Conservation (phyloP, 2,113 vertebrate species). For the Hemicordylus capensis region DNA sequence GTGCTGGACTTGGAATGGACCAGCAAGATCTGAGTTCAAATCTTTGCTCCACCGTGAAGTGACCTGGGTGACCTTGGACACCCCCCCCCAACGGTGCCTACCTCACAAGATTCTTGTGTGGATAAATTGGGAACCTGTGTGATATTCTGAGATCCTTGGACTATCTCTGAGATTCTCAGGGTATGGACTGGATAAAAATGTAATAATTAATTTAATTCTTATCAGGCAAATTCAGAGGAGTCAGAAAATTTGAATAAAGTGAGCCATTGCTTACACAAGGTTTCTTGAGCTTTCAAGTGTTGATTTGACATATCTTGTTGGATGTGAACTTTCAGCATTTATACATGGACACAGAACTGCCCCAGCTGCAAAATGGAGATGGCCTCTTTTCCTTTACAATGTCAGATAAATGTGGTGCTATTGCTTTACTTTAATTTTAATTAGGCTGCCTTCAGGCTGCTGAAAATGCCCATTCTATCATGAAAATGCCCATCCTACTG, state of each 20-base stretch:
- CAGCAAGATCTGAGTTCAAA: background rate
- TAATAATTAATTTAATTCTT: too few relatives aligned
- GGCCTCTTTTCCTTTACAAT: too few relatives aligned
- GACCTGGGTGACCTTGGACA: background rate
- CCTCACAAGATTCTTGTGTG: background rate
- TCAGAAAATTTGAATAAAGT: background rate
- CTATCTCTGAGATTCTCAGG: background rate
- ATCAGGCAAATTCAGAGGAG: background rate
- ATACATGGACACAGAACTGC: background rate
- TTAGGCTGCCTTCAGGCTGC: too few relatives aligned
- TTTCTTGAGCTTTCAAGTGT: background rate
- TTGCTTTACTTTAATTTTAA: too few relatives aligned
- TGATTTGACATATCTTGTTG: background rate
- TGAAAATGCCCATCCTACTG: background rate
- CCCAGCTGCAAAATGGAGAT: background rate
- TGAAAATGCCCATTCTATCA: too few relatives aligned
- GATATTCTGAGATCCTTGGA: background rate
- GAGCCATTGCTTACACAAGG: background rate
- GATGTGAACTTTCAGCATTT: background rate
- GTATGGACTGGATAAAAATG: background rate
- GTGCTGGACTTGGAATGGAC: background rate
- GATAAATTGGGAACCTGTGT: background rate
- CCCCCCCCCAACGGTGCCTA: background rate
- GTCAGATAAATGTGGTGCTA: too few relatives aligned
- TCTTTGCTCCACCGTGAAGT: background rate